Evolutionary conservation across 2,888 invertebrate genomes (phyloP).

Genomic region (Leptinotarsa tumamoca): DNA sequence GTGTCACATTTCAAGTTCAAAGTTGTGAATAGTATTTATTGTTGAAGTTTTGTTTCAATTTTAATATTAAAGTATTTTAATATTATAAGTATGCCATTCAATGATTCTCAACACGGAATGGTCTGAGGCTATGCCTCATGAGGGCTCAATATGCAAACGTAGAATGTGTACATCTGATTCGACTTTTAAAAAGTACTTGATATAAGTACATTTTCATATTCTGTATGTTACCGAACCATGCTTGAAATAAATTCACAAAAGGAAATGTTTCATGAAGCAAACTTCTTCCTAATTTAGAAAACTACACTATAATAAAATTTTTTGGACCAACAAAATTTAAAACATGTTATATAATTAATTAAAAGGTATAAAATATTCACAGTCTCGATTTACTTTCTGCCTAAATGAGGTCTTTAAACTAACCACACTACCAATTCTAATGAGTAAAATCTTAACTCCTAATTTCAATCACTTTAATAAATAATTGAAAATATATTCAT

Average conservation of each 20-base stretch:
- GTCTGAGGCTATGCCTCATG: too few species aligned
- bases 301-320: constrained; percentile 20
- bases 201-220: background rate
- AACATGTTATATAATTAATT: constrained; percentile 26
- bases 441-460: constrained; percentile 21
- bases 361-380: constrained; percentile 36
- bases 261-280: constrained; percentile 1
- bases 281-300: constrained; percentile 6
- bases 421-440: background rate
- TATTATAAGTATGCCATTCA: too few species aligned
- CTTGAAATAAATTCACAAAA: background rate
- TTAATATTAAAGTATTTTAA: too few species aligned
- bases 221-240: background rate
- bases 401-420: constrained; percentile 1
- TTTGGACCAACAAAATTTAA: constrained; percentile 14
- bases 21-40: too few species aligned
- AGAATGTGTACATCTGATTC: background rate
- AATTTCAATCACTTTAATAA: constrained; percentile 20
- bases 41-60: too few species aligned
- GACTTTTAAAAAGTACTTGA: background rate
- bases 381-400: constrained; percentile 24
- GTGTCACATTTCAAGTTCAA: too few species aligned
- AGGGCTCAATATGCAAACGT: too few species aligned
- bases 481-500: constrained; percentile 47
- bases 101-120: too few species aligned